Evolutionary conservation across 2,113 vertebrate species (phyloP).

Genomic region (Tragelaphus scriptus): DNA sequence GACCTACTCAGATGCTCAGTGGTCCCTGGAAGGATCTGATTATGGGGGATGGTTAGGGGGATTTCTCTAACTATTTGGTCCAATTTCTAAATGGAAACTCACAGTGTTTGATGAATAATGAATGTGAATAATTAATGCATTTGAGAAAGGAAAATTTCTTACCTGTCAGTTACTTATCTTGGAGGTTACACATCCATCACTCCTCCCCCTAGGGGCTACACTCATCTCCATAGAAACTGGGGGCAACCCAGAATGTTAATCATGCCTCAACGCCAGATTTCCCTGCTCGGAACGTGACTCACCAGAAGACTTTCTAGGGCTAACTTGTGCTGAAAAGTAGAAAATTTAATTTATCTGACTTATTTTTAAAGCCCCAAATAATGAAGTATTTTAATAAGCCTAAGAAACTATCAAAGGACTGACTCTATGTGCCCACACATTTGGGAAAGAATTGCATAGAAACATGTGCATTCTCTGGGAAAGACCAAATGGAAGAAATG

Average conservation of each 20-base stretch:
- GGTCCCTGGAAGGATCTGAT: background rate
- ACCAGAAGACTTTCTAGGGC: constrained; percentile 59
- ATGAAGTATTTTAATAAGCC: constrained; percentile 32
- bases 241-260: constrained; percentile 69
- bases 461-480: background rate
- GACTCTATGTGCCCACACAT: background rate
- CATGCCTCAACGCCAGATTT: constrained; percentile 56
- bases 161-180: constrained; percentile 74
- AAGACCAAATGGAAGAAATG: background rate
- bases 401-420: constrained; percentile 19
- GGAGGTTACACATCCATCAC: constrained; percentile 70
- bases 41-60: background rate
- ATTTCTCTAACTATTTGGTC: constrained; percentile 48
- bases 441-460: background rate
- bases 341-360: constrained; percentile 46
- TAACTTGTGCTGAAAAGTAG: constrained; percentile 53
- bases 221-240: constrained; percentile 75
- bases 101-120: constrained; percentile 67
- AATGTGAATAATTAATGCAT: constrained; percentile 72
- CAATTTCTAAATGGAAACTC: constrained; percentile 61
- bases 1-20: background rate
- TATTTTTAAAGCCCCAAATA: constrained; percentile 36
- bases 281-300: constrained; percentile 56
- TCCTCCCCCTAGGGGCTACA: constrained; percentile 54
- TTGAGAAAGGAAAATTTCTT: constrained; percentile 68